Evolutionary conservation across 1,140 invertebrate species (phyloP), one percentile per base, ranked within the genome.

Genomic region (Leptinotarsa defecta): DNA sequence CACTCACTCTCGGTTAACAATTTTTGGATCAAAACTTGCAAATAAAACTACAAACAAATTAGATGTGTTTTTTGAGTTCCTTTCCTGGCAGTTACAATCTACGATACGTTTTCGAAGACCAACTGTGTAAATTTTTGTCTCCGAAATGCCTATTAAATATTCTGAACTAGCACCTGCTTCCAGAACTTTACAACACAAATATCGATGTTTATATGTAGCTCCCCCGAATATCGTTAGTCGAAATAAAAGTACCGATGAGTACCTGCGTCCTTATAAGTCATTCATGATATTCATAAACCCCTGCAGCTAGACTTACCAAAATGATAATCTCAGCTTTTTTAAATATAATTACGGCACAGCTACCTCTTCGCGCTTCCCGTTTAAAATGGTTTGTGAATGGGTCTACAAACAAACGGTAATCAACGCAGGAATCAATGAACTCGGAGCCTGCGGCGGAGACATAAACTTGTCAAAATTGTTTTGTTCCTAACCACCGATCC

Each of bases 341-440:
- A 57, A 57, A 19, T 57, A 57, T 57, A 57, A 57, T 57, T 57
- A 57, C 15, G n/a, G 17, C n/a, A 8, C 52, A 57, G 52, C n/a
- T 57, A 57, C 52, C 52, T 57, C 52, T 57, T 57, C 52, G n/a
- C n/a, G 15, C 52, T 57, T 57, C 52, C 52, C 52, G 52, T n/a
- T 57, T 57, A 57, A 57, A 57, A 57, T 57, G 52, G n/a, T 57
- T 57, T 57, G n/a, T 57, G 52, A 57, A 57, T 57, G 52, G 52
- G 52, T 19, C n/a, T 57, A 15, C 15, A 57, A 57, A 57, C 52
- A 57, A 57, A 57, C 52, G 52, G 52, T 57, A 57, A 57, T 57
- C 52, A 57, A 57, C 52, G 52, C 52, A 57, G 52, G 52, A 57
- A 57, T 57, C 52, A 57, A 57, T 57, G 52, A 57, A 57, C 52